Evolutionary conservation across 2,797 vertebrate species (phyloP).

Genomic region (Tragopan temminckii): DNA sequence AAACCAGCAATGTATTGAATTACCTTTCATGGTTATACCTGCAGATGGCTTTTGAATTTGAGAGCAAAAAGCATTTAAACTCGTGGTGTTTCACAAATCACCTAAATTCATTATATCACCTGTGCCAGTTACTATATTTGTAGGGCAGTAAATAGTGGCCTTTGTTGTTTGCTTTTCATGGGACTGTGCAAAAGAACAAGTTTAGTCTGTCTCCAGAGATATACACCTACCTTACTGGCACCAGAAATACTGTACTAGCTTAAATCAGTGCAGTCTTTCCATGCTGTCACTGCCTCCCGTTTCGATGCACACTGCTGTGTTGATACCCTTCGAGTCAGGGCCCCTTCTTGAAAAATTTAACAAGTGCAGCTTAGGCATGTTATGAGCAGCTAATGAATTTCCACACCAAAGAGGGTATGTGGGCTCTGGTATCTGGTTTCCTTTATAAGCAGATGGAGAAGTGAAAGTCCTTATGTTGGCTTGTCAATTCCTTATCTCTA

Average conservation of each 20-base stretch:
- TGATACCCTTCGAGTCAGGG: conserved; percentile 12
- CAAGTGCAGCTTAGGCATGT: conserved; percentile 34
- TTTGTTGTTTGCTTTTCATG: conserved; percentile 47
- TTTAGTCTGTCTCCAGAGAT: conserved; percentile 46
- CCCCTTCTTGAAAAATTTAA: background rate
- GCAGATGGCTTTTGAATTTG: conserved; percentile 61
- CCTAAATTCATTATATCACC: conserved; percentile 56
- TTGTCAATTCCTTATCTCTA: background rate
- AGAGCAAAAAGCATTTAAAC: conserved; percentile 53
- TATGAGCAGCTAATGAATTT: conserved; percentile 57
- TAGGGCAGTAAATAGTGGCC: conserved; percentile 55
- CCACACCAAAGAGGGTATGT: conserved; percentile 17
- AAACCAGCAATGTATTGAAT: conserved; percentile 23
- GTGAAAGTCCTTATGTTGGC: conserved; percentile 3
- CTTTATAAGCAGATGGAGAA: conserved; percentile 47
- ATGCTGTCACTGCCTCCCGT: conserved; percentile 16
- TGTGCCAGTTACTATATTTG: conserved; percentile 52
- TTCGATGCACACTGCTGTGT: conserved; percentile 34
- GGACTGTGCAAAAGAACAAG: background rate
- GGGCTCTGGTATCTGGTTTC: conserved; percentile 18
- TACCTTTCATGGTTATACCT: conserved; percentile 35
- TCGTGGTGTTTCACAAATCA: conserved; percentile 37
- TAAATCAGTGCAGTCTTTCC: conserved; percentile 51
- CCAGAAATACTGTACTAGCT: conserved; percentile 53
- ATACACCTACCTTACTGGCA: conserved; percentile 52